Conservation (phyloP, 2,797 vertebrate genomes). For the Spatula versicolor region DNA sequence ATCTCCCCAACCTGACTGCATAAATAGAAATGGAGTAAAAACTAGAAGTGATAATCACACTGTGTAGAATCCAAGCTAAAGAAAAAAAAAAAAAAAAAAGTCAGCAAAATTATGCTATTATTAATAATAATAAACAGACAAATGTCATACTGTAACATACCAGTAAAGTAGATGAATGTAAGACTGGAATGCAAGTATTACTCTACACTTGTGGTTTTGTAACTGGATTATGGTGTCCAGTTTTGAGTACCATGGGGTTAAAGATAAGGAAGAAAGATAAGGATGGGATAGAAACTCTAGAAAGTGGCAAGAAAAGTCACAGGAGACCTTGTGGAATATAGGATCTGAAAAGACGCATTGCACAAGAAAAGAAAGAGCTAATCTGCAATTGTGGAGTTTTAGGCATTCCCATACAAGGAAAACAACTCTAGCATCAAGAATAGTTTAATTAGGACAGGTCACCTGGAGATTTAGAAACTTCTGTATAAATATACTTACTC, state of each 20-base stretch:
- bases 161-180: neutral
- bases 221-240: neutral
- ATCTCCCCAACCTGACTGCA: neutral
- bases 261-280: neutral
- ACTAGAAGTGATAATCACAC: neutral
- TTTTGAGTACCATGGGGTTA: neutral
- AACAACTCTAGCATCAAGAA: neutral
- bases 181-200: neutral
- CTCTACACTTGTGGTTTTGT: neutral
- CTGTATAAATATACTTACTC: neutral
- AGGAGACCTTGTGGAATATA: neutral
- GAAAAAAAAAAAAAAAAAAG: no score
- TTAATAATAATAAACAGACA: neutral
- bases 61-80: neutral
- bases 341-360: neutral
- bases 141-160: fast-evolving
- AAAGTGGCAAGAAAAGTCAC: neutral
- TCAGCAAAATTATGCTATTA: neutral
- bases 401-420: neutral
- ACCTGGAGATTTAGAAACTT: neutral
- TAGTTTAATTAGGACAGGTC: neutral
- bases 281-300: neutral
- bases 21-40: neutral
- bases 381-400: neutral
- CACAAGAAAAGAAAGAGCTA: neutral